Evolutionary conservation across 2,113 vertebrate genomes (phyloP).

Genomic region (Verasper variegatus): DNA sequence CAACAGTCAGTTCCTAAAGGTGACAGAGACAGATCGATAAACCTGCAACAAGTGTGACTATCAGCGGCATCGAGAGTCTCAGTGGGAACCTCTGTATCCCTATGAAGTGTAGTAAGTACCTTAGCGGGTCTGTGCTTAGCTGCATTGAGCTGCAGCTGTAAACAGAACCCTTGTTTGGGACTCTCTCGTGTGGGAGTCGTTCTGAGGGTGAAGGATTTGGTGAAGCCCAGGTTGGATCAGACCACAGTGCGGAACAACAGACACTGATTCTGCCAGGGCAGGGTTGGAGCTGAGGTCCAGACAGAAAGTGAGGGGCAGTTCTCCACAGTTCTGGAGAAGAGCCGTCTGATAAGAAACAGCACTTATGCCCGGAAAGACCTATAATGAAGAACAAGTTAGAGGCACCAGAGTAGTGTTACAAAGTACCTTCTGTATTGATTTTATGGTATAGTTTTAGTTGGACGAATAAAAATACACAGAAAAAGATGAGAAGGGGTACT

Average conservation of each 20-base stretch:
- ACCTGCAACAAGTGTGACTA: background rate
- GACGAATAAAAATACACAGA: background rate
- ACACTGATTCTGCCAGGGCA: constrained; percentile 56
- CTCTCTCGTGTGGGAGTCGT: constrained; percentile 78
- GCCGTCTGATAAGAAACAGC: constrained; percentile 81
- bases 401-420: background rate
- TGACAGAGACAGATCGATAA: constrained; percentile 4
- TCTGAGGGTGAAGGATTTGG: constrained; percentile 87
- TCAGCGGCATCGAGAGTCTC: background rate
- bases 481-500: background rate
- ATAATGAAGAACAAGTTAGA: background rate
- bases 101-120: constrained; percentile 73
- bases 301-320: constrained; percentile 84
- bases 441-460: no score
- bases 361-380: constrained; percentile 88
- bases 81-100: no score
- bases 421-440: background rate
- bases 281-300: constrained; percentile 70
- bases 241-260: constrained; percentile 84
- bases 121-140: constrained; percentile 74
- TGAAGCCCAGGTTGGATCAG: constrained; percentile 83
- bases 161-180: constrained; percentile 71
- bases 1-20: constrained; percentile 85
- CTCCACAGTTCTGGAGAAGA: constrained; percentile 85
- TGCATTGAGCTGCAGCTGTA: constrained; percentile 88